A percentile compares a stretch with the other conserved stretches of the same genome.
These are phyloP conservation scores for Caenorhabditis angaria DNA, from an alignment of 2,888 invertebrate genomes.

Conservation along the genomic window DNA sequence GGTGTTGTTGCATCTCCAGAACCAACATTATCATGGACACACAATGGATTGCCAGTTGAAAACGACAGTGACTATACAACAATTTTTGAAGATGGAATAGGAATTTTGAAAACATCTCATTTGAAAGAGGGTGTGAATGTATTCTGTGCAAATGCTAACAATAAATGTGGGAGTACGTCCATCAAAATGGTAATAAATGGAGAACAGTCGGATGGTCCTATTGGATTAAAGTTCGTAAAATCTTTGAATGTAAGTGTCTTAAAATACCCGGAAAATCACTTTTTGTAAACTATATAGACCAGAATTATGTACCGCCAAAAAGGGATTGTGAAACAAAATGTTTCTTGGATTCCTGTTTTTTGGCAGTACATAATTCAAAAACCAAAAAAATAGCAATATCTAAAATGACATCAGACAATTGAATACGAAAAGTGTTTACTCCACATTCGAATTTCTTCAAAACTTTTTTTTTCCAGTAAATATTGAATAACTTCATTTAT, in stretches of 20 bases:
- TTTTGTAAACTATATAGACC: no score
- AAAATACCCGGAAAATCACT: no score
- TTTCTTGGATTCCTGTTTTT: no score
- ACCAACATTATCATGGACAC: constrained; percentile 64
- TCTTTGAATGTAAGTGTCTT: constrained; percentile 29
- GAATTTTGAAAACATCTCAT: constrained; percentile 38
- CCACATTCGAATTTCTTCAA: not conserved
- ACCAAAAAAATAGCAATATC: no score
- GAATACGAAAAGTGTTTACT: no score
- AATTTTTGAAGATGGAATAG: constrained; percentile 55
- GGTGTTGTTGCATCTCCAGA: constrained; percentile 72
- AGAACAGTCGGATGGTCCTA: not conserved
- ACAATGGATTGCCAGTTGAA: constrained; percentile 42
- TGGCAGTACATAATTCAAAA: no score
- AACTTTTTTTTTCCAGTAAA: not conserved
- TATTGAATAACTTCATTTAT: no score
- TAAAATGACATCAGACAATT: no score
- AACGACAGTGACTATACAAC: constrained; percentile 34
- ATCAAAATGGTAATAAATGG: constrained; percentile 20
- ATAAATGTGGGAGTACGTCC: constrained; percentile 27
- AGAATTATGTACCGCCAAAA: no score
- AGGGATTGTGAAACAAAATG: no score
- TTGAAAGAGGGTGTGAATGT: constrained; percentile 23
- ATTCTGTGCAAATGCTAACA: constrained; percentile 39
- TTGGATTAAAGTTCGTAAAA: constrained; percentile 24